Base-by-base conservation (phyloP, 1,140 invertebrate genomes). In the Archegozetes longisetosus region DNA sequence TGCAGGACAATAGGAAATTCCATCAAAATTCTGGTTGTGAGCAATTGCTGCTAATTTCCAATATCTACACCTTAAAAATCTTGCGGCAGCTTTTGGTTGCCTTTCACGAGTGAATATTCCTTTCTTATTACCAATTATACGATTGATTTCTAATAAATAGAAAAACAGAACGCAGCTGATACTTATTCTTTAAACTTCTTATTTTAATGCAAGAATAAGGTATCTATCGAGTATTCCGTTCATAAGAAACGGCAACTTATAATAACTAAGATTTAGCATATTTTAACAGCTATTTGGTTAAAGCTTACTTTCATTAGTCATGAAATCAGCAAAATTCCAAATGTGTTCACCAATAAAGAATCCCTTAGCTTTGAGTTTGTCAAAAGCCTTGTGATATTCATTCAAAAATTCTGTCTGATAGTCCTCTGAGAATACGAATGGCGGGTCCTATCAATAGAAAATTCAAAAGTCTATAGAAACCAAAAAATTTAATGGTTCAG, bases 331-430 rank as follows among this genome's bases (percentile, higher is more conserved):
- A 75, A 97, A 97, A 71, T 96, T 97, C 94, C 94, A 98, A 49
- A 97, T 87, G 75, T 95, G 92, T 76, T 97, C 93, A 6, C 94
- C 93, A 53, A 90, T 82, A 64, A 97, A 88, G 71, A 84, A 91
- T 6, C 83, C 81, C 65, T 81, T 74, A 1, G 72, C 70, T 59
- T 86, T 77, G 17, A 95, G 70, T 29, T 71, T 70, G 72, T 97
- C 92, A 70, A 97, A 96, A 0, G 87, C 88, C 69, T 84, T 80
- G 67, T 95, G 94, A 68, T 95, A 88, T 67, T 83, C 79, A 0
- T 83, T 80, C 67, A 95, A 78, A 51, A 93, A 67, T 56, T 84
- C 80, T 2, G 82, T 78, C 74, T 97, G 93, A 69, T 88, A 97
- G 70, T 97, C 91, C 74, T 96, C 92, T 2, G 88, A 88, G 82